Conservation (phyloP, 1,140 invertebrate species). For the Neelides sp. region DNA sequence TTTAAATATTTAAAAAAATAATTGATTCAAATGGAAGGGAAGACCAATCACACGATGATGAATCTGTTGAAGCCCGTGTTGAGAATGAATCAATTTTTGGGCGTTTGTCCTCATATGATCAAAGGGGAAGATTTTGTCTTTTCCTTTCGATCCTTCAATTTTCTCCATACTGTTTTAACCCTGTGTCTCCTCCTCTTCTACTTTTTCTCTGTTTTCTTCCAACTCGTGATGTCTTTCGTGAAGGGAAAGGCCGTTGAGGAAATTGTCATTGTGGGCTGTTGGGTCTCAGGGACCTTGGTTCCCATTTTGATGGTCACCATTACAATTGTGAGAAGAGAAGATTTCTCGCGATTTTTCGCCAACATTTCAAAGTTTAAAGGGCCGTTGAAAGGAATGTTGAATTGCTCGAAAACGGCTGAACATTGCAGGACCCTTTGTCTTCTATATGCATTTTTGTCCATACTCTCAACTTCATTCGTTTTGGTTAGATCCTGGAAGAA, state of each 20-base stretch:
- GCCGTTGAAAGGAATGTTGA: slow-evolving; percentile 1
- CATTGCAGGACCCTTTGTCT: no score
- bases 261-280: slow-evolving; percentile 7
- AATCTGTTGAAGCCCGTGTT: slow-evolving; percentile 14
- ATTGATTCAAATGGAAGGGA: no score
- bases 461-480: no score
- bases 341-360: slow-evolving; percentile 11
- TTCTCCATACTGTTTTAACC: slow-evolving; percentile 12
- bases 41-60: no score
- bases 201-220: slow-evolving; percentile 6
- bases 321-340: slow-evolving; percentile 6
- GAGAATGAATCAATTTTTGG: slow-evolving; percentile 15
- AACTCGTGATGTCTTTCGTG: slow-evolving; percentile 1
- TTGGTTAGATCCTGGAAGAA: no score
- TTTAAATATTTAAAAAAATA: no score
- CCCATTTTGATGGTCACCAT: slow-evolving; percentile 6
- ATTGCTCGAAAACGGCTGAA: not conserved
- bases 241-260: not conserved
- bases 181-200: slow-evolving; percentile 10
- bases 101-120: slow-evolving; percentile 16
- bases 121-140: slow-evolving; percentile 6
- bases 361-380: not conserved
- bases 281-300: slow-evolving; percentile 5
- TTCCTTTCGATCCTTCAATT: slow-evolving; percentile 10
- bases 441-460: no score